Base-by-base conservation (phyloP, 2,888 invertebrate species). In the Diogma glabrata region DNA sequence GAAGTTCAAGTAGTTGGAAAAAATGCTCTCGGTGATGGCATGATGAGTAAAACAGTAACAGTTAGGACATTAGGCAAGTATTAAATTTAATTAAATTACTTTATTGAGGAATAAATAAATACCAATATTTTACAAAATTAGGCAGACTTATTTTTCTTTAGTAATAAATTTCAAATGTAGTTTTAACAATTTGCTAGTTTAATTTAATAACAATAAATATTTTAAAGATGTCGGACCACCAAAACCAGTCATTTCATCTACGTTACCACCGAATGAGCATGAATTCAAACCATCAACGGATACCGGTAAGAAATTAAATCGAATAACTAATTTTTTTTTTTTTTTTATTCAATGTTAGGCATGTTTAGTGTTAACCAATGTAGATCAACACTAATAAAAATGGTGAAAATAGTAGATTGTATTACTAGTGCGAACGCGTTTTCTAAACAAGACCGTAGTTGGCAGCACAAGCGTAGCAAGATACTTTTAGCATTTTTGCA, bases 1-100 rank as follows among this genome's bases (percentile, higher is more conserved):
- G 94, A 96, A 72, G 95, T 96, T 72, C 91, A 93, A 76, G 91
- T 96, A 53, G 84, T 94, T 61, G 92, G 95, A 53, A 88, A 92
- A 67, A 96, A 96, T 70, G 84, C 88, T 12, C 80, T 93, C 52
- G 95, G 96, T 56, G 91, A 94, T 65, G 95, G 95, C 56, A 88
- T 93, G 85, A 88, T 89, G 80, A 94, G 94, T 74, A 88, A 92
- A 72, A 82, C 88, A 54, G 87, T 94, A 65, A 87, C 86, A 53
- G 87, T 91, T 59, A 78, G 84, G 66, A 95, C 95, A 52, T 76
- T 88, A 64, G 92, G 94, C 94, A 76, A 69, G 69, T 68, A 12
- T 22, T 16, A 22, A 10, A 12, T 43, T 19, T 19, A 43, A n/a
- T n/a, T n/a, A n/a, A n/a, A n/a, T n/a, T n/a, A n/a, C n/a, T 30